Evolutionary conservation across 2,797 vertebrate species (phyloP), one percentile per base, ranked within the genome.

Genomic region (Neosalanx taihuensis): DNA sequence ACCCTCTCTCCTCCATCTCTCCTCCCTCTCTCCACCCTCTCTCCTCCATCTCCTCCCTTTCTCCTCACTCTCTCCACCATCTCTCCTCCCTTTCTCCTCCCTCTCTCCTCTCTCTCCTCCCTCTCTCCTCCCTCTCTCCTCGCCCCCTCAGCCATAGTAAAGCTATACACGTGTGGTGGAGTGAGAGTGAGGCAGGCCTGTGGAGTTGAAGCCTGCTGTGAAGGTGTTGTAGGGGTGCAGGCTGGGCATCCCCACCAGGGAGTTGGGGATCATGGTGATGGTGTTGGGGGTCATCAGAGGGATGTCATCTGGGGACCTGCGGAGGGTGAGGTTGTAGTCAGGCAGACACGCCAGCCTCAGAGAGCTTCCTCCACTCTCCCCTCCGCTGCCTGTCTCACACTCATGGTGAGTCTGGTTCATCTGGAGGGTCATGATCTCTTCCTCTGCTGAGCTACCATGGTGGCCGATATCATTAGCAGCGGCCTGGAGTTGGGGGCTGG

Each of bases 221-320:
- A 99, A 99, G 86, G 96, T 98, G 89, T 97, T 99, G 92, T 99
- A 99, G 1, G 97, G 96, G 85, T 99, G 97, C 85, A 99, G 89
- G 82, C 95, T 97, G 88, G 97, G 97, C 91, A 99, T 94, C 83
- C 96, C 96, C 90, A 98, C 96, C 90, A 99, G 90, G 17, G 97
- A 99, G 87, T 98, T 99, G 86, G 97, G 97, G 80, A 99, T 99
- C 96, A 99, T 98, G 83, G 97, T 99, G 90, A 99, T 99, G 86
- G 97, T 98, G 90, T 98, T 99, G 84, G 97, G 96, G 57, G 96
- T 97, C 96, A 99, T 97, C 75, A 99, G 95, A 0, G 97, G 97
- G 85, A 99, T 98, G 93, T 99, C 97, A 0, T 99, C 97, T 0
- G 97, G 97, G 3, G 97, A 98, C 79, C 97, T 96, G 72, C 97